phyloP scores from a whole-genome alignment of 2,113 vertebrate genomes.

The Poeciliopsis turrubarensis region DNA sequence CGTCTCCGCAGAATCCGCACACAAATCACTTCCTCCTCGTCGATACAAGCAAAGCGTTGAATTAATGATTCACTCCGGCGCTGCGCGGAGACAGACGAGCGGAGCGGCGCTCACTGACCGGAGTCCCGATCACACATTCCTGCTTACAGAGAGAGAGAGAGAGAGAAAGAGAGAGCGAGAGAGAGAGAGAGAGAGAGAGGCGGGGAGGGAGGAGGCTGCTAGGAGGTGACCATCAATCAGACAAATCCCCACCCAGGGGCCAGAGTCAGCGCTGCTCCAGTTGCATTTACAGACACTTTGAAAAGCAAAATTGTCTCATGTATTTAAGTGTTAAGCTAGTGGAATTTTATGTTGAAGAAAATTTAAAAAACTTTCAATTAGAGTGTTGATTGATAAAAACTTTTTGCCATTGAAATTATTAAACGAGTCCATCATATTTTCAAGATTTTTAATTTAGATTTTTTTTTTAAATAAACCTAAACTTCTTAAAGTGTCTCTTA shows the following conservation, averaged over 20 bases:
- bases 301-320: constrained; percentile 1
- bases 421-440: too few species aligned
- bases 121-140: constrained; percentile 57
- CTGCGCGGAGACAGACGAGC: constrained; percentile 18
- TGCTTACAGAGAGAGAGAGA: constrained; percentile 26
- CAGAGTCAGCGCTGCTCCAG: constrained; percentile 49
- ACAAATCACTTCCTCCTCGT: constrained; percentile 40
- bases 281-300: constrained; percentile 31
- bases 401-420: too few species aligned
- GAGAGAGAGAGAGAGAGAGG: neutral
- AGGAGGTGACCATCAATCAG: constrained; percentile 67
- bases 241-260: constrained; percentile 70
- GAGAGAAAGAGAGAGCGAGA: neutral
- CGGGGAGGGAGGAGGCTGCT: constrained; percentile 29
- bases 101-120: constrained; percentile 28
- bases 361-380: too few species aligned
- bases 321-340: too few species aligned
- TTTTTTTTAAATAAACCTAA: too few species aligned
- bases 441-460: too few species aligned
- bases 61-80: constrained; percentile 34
- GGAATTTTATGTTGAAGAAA: too few species aligned
- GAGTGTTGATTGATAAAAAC: too few species aligned
- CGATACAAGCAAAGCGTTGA: constrained; percentile 14
- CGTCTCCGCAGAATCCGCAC: constrained; percentile 20
- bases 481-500: too few species aligned